phyloP scores from a whole-genome alignment of 2,113 vertebrate genomes.

The Zapornia atra region DNA sequence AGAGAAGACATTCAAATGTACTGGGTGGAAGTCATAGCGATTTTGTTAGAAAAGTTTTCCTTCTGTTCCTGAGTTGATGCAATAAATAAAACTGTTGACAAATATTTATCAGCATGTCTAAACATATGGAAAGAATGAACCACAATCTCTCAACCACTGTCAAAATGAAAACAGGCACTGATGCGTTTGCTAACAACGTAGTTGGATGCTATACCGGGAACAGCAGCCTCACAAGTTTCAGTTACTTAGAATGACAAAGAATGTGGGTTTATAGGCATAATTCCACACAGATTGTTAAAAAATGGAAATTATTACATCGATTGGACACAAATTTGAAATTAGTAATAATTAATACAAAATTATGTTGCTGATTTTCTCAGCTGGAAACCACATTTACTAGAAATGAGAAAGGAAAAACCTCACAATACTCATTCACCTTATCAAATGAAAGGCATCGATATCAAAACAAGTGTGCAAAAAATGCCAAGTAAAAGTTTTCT shows the following conservation, averaged over 20 bases:
- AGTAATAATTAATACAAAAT: background rate
- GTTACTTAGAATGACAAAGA: background rate
- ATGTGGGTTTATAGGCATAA: background rate
- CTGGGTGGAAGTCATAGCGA: background rate
- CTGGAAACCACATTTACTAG: background rate
- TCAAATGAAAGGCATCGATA: background rate
- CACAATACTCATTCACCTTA: background rate
- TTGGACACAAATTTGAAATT: background rate
- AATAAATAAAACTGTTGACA: background rate
- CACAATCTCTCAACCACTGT: background rate
- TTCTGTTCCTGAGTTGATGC: background rate
- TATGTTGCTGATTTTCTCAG: background rate
- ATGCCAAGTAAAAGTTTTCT: background rate
- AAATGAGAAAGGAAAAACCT: background rate
- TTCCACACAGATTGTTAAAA: background rate
- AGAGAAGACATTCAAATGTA: background rate
- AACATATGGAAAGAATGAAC: background rate
- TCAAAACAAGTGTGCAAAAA: background rate
- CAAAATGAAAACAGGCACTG: background rate
- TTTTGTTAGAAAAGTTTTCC: conserved; percentile 26
- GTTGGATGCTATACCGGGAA: background rate
- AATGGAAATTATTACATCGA: background rate
- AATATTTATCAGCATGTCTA: background rate
- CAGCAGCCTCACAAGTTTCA: background rate
- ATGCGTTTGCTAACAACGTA: background rate